Evolutionary conservation across 2,888 invertebrate genomes (phyloP).

Genomic region (Morinoia aosen): DNA sequence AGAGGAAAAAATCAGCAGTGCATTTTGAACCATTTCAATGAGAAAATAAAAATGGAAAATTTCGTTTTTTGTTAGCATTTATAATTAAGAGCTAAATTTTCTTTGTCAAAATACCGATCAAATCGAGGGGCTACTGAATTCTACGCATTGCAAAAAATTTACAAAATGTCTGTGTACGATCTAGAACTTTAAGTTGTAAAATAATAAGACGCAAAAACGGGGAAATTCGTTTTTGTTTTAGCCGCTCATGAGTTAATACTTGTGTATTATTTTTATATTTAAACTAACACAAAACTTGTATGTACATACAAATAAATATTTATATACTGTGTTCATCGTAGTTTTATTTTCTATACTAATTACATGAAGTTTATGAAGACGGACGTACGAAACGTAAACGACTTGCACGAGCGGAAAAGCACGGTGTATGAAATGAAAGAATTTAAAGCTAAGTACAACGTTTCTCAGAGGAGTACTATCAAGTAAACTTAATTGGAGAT

Average conservation of each 20-base stretch:
- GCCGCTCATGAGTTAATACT: not conserved
- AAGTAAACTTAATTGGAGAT: too few species aligned
- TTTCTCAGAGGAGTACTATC: too few species aligned
- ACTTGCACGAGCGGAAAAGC: not conserved
- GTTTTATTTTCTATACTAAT: not conserved
- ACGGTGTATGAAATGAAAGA: not conserved
- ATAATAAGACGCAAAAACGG: not conserved
- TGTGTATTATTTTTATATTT: conserved; percentile 34
- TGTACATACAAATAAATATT: conserved; percentile 47
- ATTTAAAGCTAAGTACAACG: not conserved
- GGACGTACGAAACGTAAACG: too few species aligned
- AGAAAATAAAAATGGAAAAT: too few species aligned
- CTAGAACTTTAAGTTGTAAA: not conserved
- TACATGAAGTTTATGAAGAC: not conserved
- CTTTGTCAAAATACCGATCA: too few species aligned
- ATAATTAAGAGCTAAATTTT: too few species aligned
- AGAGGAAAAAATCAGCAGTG: too few species aligned
- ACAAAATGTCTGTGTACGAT: not conserved
- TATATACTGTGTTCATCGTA: not conserved
- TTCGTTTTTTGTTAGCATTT: too few species aligned
- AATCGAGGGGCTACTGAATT: not conserved
- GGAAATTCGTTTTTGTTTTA: not conserved
- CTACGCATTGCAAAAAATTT: not conserved
- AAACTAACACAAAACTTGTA: not conserved
- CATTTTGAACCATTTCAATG: too few species aligned